Evolutionary conservation across 2,888 invertebrate species (phyloP).

Genomic region (Colletes collaris): DNA sequence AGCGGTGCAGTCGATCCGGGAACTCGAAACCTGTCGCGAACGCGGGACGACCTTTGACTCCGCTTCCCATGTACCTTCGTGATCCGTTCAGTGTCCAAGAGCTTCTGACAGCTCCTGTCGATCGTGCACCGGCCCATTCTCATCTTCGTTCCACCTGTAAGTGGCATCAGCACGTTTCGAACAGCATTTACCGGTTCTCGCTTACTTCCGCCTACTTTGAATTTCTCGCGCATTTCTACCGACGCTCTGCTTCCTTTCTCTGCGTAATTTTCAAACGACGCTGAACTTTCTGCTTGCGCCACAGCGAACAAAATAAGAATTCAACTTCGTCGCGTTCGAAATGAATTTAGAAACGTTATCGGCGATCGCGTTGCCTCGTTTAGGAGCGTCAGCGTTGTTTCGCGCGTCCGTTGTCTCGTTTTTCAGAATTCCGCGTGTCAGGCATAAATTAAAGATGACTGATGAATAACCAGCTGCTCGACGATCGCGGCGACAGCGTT

Average conservation of each 20-base stretch:
- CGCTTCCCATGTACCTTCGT: constrained; percentile 67
- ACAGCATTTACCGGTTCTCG: background rate
- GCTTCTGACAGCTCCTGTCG: constrained; percentile 56
- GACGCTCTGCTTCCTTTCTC: background rate
- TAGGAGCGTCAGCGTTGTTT: constrained; percentile 2
- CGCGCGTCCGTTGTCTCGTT: constrained; percentile 18
- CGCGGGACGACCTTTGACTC: constrained; percentile 64
- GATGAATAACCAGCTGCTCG: constrained; percentile 13
- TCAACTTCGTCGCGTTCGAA: too few species aligned
- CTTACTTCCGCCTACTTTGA: constrained; percentile 36
- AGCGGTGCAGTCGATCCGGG: constrained; percentile 67
- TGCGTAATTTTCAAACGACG: background rate
- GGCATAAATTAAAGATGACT: constrained; percentile 25
- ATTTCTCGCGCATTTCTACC: constrained; percentile 4
- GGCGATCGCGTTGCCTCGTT: background rate
- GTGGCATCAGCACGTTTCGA: constrained; percentile 31
- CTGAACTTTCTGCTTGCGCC: background rate
- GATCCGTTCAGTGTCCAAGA: constrained; percentile 55
- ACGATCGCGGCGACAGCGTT: background rate
- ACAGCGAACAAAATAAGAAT: background rate
- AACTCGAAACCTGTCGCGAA: constrained; percentile 67
- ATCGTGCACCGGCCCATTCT: constrained; percentile 36
- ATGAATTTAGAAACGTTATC: too few species aligned
- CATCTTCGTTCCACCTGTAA: constrained; percentile 51
- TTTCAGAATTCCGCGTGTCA: constrained; percentile 40